These are phyloP conservation scores for Hystrix cristata DNA, from an alignment of 2,113 vertebrate species.

Conservation along the genomic window DNA sequence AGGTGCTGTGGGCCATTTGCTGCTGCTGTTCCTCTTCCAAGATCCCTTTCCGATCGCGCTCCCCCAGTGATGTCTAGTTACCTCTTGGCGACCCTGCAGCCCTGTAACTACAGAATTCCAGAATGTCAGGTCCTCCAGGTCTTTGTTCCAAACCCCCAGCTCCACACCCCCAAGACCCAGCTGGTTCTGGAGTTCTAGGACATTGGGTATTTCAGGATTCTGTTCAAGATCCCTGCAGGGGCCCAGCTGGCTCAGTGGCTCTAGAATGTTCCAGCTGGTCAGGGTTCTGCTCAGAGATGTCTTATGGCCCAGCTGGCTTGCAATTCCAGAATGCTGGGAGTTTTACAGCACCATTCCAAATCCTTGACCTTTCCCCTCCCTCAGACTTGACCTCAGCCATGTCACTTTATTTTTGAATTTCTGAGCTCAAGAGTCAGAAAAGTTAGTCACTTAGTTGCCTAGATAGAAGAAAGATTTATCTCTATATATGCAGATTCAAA, in stretches of 20 bases:
- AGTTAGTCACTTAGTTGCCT: constrained; percentile 68
- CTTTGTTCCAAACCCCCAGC: constrained; percentile 39
- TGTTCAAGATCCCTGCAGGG: constrained; percentile 55
- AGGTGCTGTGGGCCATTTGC: constrained; percentile 93
- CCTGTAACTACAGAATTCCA: constrained; percentile 59
- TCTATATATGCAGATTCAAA: constrained; percentile 64
- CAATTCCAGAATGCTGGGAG: constrained; percentile 67
- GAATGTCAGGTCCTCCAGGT: constrained; percentile 65
- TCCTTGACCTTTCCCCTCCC: constrained; percentile 1
- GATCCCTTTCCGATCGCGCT: constrained; percentile 88
- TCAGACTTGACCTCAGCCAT: constrained; percentile 66
- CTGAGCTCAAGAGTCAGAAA: constrained; percentile 71
- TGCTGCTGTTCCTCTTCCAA: constrained; percentile 88
- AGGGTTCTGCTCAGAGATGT: constrained; percentile 50
- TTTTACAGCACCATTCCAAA: constrained; percentile 74
- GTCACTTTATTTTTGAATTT: constrained; percentile 74
- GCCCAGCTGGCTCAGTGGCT: constrained; percentile 46
- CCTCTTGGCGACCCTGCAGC: neutral
- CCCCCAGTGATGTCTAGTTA: constrained; percentile 95
- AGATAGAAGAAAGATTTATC: constrained; percentile 63
- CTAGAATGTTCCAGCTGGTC: constrained; percentile 72
- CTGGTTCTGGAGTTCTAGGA: constrained; percentile 83
- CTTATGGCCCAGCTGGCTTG: constrained; percentile 34
- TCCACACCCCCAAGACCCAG: constrained; percentile 75
- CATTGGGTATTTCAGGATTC: constrained; percentile 73